Conservation (phyloP, 2,113 vertebrate species). For the Colossoma macropomum region DNA sequence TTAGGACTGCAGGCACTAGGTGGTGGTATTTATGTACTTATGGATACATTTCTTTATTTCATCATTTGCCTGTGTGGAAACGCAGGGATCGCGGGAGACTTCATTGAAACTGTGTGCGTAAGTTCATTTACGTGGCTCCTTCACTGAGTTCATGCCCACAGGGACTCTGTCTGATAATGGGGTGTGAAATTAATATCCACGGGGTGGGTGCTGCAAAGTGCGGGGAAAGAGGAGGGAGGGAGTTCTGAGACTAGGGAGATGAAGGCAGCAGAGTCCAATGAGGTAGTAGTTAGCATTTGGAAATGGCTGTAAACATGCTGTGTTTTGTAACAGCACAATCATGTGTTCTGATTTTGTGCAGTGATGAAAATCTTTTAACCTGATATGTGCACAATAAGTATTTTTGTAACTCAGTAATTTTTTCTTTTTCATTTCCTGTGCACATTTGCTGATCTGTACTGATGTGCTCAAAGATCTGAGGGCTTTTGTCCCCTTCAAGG, state of each 20-base stretch:
- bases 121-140: conserved; percentile 78
- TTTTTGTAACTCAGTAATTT: not conserved
- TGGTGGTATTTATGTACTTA: conserved; percentile 63
- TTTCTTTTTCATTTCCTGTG: not conserved
- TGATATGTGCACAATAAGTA: conserved; percentile 33
- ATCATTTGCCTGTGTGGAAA: conserved; percentile 62
- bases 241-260: conserved; percentile 11
- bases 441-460: not conserved
- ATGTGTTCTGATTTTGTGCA: conserved; percentile 12
- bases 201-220: conserved; percentile 68
- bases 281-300: conserved; percentile 40
- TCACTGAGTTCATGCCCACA: conserved; percentile 78
- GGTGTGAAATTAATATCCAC: conserved; percentile 86
- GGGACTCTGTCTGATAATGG: conserved; percentile 84
- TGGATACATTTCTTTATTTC: conserved; percentile 66
- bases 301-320: conserved; percentile 16
- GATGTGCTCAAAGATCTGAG: not conserved
- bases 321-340: conserved; percentile 15
- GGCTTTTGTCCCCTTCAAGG: too few species aligned
- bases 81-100: conserved; percentile 69
- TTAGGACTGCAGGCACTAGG: conserved; percentile 65
- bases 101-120: conserved; percentile 75
- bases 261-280: conserved; percentile 17
- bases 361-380: not conserved
- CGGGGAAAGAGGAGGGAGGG: conserved; percentile 4